Percentiles rank a stretch among this genome's conserved stretches.
phyloP scores from a whole-genome alignment of 1,140 invertebrate species.

The Cydia fagiglandana region DNA sequence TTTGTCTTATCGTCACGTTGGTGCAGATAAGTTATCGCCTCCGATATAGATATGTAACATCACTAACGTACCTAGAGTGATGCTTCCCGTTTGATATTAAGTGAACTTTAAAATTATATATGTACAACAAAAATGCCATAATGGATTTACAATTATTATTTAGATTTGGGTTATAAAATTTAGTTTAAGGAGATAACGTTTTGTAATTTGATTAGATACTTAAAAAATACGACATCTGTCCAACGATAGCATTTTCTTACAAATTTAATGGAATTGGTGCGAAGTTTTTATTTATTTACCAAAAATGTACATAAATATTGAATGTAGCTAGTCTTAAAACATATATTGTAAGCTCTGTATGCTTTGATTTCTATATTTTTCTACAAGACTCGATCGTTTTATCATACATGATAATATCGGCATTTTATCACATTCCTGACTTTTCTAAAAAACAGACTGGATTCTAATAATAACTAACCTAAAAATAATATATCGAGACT shows the following conservation, averaged over 20 bases:
- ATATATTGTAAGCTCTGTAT: conserved; percentile 4
- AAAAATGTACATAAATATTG: conserved; percentile 53
- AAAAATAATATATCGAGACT: conserved; percentile 11
- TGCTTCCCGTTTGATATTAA: conserved; percentile 22
- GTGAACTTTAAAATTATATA: conserved; percentile 20
- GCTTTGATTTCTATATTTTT: conserved; percentile 20
- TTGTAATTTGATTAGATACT: conserved; percentile 32
- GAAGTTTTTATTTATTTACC: conserved; percentile 42
- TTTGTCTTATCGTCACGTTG: conserved; percentile 57
- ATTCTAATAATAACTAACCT: neutral
- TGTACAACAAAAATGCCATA: conserved; percentile 40
- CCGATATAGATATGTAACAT: conserved; percentile 57
- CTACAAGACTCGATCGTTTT: conserved; percentile 5
- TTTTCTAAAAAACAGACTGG: conserved; percentile 5
- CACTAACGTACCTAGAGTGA: conserved; percentile 37
- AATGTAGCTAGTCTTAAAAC: conserved; percentile 49
- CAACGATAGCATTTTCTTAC: conserved; percentile 32
- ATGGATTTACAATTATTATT: conserved; percentile 19
- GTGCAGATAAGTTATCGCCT: conserved; percentile 63
- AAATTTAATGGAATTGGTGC: conserved; percentile 32
- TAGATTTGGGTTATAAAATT: conserved; percentile 31
- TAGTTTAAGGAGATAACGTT: conserved; percentile 18
- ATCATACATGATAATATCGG: neutral
- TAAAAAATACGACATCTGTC: conserved; percentile 36
- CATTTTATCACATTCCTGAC: conserved; percentile 28